Conservation (phyloP, 2,113 vertebrate genomes). For the Dicerorhinus sumatrensis region DNA sequence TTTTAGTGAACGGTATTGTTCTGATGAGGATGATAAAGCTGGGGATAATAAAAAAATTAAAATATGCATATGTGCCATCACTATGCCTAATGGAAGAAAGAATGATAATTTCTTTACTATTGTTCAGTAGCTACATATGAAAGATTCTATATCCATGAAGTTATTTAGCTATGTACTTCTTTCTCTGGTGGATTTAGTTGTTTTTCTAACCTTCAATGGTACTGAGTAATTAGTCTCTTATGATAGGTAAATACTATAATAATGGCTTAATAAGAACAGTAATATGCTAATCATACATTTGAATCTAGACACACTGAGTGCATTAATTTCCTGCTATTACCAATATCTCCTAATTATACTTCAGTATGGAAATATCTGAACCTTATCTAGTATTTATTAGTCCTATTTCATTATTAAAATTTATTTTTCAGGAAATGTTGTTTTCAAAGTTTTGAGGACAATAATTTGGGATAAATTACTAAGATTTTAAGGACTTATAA, state of each 20-base stretch:
- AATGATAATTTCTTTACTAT: background rate
- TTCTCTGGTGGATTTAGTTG: background rate
- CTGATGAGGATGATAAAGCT: background rate
- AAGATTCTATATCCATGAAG: background rate
- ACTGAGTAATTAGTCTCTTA: background rate
- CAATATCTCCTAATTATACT: background rate
- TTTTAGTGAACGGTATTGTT: background rate
- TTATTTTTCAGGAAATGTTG: constrained; percentile 12
- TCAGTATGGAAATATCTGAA: background rate
- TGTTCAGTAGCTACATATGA: background rate
- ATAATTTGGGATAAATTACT: background rate
- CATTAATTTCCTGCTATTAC: background rate
- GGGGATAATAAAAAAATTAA: background rate
- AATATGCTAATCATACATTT: background rate
- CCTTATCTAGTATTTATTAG: background rate
- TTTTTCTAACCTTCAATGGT: background rate
- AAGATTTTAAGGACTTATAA: background rate
- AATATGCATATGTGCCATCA: background rate
- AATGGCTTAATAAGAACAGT: background rate
- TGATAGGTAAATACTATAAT: background rate
- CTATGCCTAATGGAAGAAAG: background rate
- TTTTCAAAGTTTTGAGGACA: background rate
- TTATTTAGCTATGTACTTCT: background rate
- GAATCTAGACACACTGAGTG: background rate
- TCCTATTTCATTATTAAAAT: background rate